phyloP scores from a whole-genome alignment of 2,888 invertebrate species.

The Molorchus minor region DNA sequence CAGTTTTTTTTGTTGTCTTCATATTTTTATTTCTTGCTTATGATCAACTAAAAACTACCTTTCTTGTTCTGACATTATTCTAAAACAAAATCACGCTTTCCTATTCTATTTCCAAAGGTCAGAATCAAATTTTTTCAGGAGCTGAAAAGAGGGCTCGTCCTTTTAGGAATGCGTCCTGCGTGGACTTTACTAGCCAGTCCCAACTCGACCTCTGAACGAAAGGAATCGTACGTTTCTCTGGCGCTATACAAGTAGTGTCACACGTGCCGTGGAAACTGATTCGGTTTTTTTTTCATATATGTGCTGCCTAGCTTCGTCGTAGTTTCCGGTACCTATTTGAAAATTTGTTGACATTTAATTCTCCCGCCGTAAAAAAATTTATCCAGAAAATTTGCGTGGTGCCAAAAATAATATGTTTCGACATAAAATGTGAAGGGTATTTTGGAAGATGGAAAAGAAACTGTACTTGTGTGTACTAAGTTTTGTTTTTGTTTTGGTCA shows the following conservation, averaged over 20 bases:
- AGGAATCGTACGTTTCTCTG: slow-evolving; percentile 19
- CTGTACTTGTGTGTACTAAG: slow-evolving; percentile 32
- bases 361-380: too few relatives aligned
- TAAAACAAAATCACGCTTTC: neutral
- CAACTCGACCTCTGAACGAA: slow-evolving; percentile 11
- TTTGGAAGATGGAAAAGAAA: slow-evolving; percentile 32
- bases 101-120: slow-evolving; percentile 19
- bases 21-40: too few relatives aligned
- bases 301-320: neutral
- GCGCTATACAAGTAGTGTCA: slow-evolving; percentile 3
- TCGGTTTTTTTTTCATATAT: slow-evolving; percentile 5
- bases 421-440: slow-evolving; percentile 27
- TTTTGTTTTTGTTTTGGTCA: slow-evolving; percentile 34
- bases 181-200: slow-evolving; percentile 16
- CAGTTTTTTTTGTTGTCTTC: too few relatives aligned
- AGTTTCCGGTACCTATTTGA: too few relatives aligned
- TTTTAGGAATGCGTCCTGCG: slow-evolving; percentile 27
- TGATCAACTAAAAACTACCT: too few relatives aligned
- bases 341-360: too few relatives aligned
- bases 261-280: slow-evolving; percentile 18
- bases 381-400: too few relatives aligned
- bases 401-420: too few relatives aligned
- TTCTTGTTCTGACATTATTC: too few relatives aligned
- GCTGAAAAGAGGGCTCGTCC: slow-evolving; percentile 23
- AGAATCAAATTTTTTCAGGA: too few relatives aligned